Evolutionary conservation across 2,888 invertebrate genomes (phyloP).

Genomic region (Chironomus riparius): DNA sequence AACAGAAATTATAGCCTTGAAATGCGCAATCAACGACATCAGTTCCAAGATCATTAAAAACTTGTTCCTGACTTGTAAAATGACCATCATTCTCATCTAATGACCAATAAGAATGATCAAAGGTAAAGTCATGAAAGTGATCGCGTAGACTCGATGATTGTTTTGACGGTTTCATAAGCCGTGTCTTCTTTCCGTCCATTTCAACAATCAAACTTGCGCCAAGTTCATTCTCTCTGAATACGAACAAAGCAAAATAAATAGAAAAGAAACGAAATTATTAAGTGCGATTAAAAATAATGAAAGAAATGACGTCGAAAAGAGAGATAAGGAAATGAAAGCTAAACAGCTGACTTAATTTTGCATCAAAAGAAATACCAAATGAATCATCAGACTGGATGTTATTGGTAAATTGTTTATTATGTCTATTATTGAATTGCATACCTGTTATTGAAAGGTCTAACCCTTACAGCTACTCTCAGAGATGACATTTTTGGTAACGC

Average conservation of each 20-base stretch:
- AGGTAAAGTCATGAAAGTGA: conserved; percentile 76
- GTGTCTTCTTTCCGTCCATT: conserved; percentile 77
- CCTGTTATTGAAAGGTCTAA: conserved; percentile 85
- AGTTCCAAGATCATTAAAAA: conserved; percentile 60
- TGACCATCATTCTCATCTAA: conserved; percentile 57
- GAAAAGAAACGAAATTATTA: background rate
- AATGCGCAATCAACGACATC: conserved; percentile 68
- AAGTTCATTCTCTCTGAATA: conserved; percentile 79
- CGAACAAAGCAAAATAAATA: background rate
- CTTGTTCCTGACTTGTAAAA: conserved; percentile 75
- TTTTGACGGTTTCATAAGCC: conserved; percentile 54
- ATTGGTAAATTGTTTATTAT: background rate
- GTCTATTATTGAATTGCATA: conserved; percentile 38
- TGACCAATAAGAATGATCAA: conserved; percentile 86
- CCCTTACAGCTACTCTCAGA: conserved; percentile 84
- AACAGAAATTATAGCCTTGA: conserved; percentile 64
- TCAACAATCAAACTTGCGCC: conserved; percentile 72
- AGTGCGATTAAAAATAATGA: background rate
- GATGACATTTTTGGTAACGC: conserved; percentile 62
- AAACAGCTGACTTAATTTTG: conserved; percentile 10
- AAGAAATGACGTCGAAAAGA: conserved; percentile 8
- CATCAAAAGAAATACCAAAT: conserved; percentile 7
- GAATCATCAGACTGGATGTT: background rate
- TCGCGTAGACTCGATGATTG: conserved; percentile 41
- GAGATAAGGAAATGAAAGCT: background rate